These are phyloP conservation scores for Chorisops tibialis DNA, from an alignment of 2,888 invertebrate genomes.

Conservation along the genomic window DNA sequence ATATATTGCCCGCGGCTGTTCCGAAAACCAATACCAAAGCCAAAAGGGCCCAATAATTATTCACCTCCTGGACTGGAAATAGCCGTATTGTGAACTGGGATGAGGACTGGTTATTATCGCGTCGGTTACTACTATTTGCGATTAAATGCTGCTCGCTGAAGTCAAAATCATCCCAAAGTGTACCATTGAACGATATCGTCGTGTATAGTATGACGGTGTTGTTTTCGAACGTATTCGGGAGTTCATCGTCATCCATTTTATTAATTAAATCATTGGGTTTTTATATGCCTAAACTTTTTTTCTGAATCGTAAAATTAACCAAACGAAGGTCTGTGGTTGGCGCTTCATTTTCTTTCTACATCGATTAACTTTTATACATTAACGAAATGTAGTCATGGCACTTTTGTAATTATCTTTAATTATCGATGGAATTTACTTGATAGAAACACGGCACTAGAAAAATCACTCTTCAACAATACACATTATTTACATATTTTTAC, in stretches of 20 bases:
- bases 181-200: background rate
- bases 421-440: too few species aligned
- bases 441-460: too few species aligned
- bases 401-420: too few species aligned
- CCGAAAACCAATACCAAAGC: slow-evolving; percentile 75
- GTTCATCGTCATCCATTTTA: slow-evolving; percentile 16
- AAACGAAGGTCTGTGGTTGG: too few species aligned
- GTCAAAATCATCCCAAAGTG: slow-evolving; percentile 5
- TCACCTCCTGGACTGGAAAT: slow-evolving; percentile 34
- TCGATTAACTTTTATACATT: too few species aligned
- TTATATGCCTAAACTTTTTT: too few species aligned
- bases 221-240: background rate
- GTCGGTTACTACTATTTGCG: background rate
- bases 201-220: background rate
- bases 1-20: slow-evolving; percentile 87
- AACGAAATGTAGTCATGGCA: too few species aligned
- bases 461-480: too few species aligned
- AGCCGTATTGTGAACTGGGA: slow-evolving; percentile 11
- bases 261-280: background rate
- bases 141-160: background rate
- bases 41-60: slow-evolving; percentile 81
- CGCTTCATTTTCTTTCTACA: too few species aligned
- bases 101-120: background rate
- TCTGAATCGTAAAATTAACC: too few species aligned
- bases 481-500: too few species aligned